phyloP scores from a whole-genome alignment of 2,797 vertebrate genomes.

The Lindbergichthys nudifrons region DNA sequence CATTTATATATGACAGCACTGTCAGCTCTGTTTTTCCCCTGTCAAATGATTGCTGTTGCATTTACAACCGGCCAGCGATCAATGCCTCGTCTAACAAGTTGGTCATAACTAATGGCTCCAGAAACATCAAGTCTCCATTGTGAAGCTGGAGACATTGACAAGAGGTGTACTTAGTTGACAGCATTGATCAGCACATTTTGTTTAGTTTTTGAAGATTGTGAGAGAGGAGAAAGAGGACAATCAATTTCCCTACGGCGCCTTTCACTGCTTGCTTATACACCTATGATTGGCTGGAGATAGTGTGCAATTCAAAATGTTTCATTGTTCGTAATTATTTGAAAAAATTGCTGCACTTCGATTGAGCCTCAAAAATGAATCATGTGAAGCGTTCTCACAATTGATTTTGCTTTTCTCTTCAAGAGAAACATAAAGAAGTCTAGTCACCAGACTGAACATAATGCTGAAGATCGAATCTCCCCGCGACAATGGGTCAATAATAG shows the following conservation, averaged over 20 bases:
- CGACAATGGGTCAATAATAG: slow-evolving; percentile 81
- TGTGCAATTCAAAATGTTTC: slow-evolving; percentile 79
- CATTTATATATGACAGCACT: slow-evolving; percentile 33
- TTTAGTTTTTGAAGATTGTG: slow-evolving; percentile 79
- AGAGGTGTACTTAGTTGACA: slow-evolving; percentile 82
- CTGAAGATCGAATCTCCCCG: slow-evolving; percentile 86
- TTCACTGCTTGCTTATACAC: slow-evolving; percentile 67
- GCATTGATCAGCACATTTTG: slow-evolving; percentile 86
- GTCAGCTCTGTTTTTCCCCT: slow-evolving; percentile 51
- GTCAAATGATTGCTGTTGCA: slow-evolving; percentile 79
- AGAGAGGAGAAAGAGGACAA: slow-evolving; percentile 74
- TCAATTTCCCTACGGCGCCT: slow-evolving; percentile 78
- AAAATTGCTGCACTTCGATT: slow-evolving; percentile 89
- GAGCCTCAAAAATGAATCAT: slow-evolving; percentile 86
- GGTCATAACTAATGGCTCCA: slow-evolving; percentile 83
- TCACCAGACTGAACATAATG: slow-evolving; percentile 83
- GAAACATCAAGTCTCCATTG: slow-evolving; percentile 83
- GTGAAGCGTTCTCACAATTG: slow-evolving; percentile 88
- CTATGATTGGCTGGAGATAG: slow-evolving; percentile 74
- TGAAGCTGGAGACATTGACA: slow-evolving; percentile 83
- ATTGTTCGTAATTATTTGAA: slow-evolving; percentile 92
- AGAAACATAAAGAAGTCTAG: slow-evolving; percentile 86
- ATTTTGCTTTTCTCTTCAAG: slow-evolving; percentile 84
- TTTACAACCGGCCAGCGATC: slow-evolving; percentile 80
- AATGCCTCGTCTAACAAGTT: slow-evolving; percentile 79